Percentiles rank a stretch among this genome's conserved stretches.
Conservation (phyloP, 2,888 invertebrate species). For the Cerceris ruficornis region DNA sequence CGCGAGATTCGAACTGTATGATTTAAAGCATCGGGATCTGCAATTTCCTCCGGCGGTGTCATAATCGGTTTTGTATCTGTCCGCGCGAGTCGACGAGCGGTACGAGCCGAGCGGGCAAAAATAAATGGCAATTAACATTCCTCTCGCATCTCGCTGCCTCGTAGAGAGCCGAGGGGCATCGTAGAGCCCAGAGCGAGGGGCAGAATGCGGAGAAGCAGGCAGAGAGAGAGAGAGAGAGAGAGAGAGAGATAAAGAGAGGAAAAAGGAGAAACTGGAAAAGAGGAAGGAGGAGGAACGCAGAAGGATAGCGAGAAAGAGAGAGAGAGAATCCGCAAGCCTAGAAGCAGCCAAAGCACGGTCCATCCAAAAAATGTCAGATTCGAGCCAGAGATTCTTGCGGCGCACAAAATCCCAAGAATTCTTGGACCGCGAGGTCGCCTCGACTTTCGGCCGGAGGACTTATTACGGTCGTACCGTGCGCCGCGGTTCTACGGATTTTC, state of each 20-base stretch:
- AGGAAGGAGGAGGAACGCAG: conserved; percentile 2
- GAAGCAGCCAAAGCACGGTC: conserved; percentile 44
- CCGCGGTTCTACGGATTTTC: conserved; percentile 20
- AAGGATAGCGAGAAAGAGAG: conserved; percentile 19
- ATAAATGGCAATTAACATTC: conserved; percentile 80
- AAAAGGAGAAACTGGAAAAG: conserved; percentile 20
- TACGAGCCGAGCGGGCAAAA: conserved; percentile 70
- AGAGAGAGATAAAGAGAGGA: conserved; percentile 2
- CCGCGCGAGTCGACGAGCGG: conserved; percentile 60
- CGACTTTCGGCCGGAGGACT: conserved; percentile 42
- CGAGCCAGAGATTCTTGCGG: conserved; percentile 72
- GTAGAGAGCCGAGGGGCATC: conserved; percentile 57
- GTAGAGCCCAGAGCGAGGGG: conserved; percentile 28
- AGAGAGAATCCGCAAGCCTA: conserved; percentile 37
- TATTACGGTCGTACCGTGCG: background rate
- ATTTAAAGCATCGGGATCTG: conserved; percentile 59
- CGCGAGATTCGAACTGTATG: conserved; percentile 47
- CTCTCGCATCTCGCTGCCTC: conserved; percentile 71
- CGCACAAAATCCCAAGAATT: conserved; percentile 72
- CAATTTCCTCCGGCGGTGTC: conserved; percentile 64
- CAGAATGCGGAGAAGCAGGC: conserved; percentile 4
- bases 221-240: background rate
- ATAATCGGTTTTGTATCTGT: conserved; percentile 69
- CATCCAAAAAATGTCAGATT: conserved; percentile 73
- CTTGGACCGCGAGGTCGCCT: conserved; percentile 65